Base-by-base conservation (phyloP, 2,797 vertebrate genomes). In the Dendrocincla fuliginosa region DNA sequence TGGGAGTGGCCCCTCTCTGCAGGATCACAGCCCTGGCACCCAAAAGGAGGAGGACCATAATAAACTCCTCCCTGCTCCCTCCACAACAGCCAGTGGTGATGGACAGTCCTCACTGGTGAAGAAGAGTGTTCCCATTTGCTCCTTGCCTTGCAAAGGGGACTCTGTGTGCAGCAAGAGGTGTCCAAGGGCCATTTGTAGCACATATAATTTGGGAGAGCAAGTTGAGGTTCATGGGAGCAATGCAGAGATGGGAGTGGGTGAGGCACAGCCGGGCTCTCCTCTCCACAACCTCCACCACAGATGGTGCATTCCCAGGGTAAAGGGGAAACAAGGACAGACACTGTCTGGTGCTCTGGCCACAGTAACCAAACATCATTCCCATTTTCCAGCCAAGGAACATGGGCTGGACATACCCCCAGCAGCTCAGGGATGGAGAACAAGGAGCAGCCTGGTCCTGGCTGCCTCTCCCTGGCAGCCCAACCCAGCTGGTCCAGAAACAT, bases 121-220 rank as follows among this genome's bases (percentile, higher is more conserved):
- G 9, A 50, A 2, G 8, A 46, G 14, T 0, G 5, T 1, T 28
- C 30, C 59, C 5, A 1, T 8, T 9, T 16, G 24, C 55, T 57
- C 67, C 27, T 39, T 39, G 50, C 86, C 73, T 53, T 81, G 67
- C 57, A 49, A 35, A 32, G 30, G 28, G 42, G 65, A 5, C 37
- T 16, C 70, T 2, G 0, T 1, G 4, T 2, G 8, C 42, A 69
- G 63, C 44, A 23, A 32, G 64, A 70, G 63, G 13, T 7, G n/a
- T 33, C 60, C 59, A 42, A 65, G 65, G 46, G 61, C 15, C 59
- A 11, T 32, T 27, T 20, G 25, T 6, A 63, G 27, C n/a, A 57
- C 57, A 30, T 2, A 12, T 0, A 20, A 28, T 9, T 44, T 13
- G 23, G 84, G 63, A 24, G 68, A 84, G 61, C 6, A 8, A 60